A percentile compares a stretch with the other conserved stretches of the same genome.
phyloP scores from a whole-genome alignment of 2,797 vertebrate genomes.

The Coreius guichenoti region DNA sequence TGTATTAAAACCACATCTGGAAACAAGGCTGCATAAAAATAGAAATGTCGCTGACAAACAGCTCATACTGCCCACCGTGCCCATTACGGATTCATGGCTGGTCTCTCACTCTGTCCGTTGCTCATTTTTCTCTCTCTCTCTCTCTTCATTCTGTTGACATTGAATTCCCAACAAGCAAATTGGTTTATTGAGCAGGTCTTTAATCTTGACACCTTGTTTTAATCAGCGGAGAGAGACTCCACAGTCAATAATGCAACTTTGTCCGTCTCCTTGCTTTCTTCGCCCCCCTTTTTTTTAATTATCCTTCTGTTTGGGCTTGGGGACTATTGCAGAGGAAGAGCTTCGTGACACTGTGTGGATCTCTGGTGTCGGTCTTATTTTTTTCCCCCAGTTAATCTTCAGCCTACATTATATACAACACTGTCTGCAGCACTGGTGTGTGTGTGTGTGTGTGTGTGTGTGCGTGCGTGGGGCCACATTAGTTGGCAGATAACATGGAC shows the following conservation, averaged over 20 bases:
- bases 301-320: not conserved
- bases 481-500: no score
- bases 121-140: not conserved
- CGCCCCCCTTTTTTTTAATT: not conserved
- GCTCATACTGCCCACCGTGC: not conserved
- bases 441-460: not conserved
- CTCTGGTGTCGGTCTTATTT: conserved; percentile 46
- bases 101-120: conserved; percentile 42
- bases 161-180: conserved; percentile 60
- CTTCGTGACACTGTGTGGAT: conserved; percentile 29
- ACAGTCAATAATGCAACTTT: conserved; percentile 54
- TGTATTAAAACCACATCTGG: conserved; percentile 14
- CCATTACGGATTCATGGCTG: conserved; percentile 41
- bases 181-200: conserved; percentile 71
- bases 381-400: conserved; percentile 48
- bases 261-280: not conserved
- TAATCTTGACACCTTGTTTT: conserved; percentile 72
- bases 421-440: conserved; percentile 28
- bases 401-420: conserved; percentile 30
- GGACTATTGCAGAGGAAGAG: conserved; percentile 37
- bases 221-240: conserved; percentile 64
- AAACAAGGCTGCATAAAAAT: conserved; percentile 10
- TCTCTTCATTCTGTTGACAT: conserved; percentile 29
- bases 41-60: conserved; percentile 32
- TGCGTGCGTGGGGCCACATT: no score